Evolutionary conservation across 1,140 invertebrate species (phyloP).

Genomic region (Ooceraea biroi): DNA sequence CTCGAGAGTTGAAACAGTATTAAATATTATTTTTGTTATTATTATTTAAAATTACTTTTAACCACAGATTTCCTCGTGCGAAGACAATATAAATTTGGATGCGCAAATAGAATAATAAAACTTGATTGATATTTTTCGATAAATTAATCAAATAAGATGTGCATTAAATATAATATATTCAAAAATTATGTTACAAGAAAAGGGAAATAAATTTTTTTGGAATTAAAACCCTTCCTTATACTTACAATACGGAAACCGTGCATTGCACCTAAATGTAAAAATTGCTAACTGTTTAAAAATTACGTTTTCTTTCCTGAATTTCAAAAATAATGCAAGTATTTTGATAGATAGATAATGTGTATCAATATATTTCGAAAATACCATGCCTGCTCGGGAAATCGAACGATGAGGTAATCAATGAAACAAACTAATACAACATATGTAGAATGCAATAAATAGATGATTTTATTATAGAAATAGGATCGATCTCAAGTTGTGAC

Average conservation of each 20-base stretch:
- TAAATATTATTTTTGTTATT: no score
- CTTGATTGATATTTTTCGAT: not conserved
- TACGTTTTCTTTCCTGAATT: conserved; percentile 19
- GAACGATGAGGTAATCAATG: conserved; percentile 44
- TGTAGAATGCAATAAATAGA: not conserved
- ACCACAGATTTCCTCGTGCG: not conserved
- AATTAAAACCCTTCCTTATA: conserved; percentile 14
- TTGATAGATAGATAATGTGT: conserved; percentile 48
- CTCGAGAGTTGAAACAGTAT: conserved; percentile 4
- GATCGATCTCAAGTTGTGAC: no score
- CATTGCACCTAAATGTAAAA: conserved; percentile 38
- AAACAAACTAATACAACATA: conserved; percentile 1
- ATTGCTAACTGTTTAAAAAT: no score
- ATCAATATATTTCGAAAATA: conserved; percentile 52
- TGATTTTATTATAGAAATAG: not conserved
- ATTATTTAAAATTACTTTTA: no score
- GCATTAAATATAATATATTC: not conserved
- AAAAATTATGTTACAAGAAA: conserved; percentile 12
- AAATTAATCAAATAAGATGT: not conserved
- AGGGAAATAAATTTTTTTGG: not conserved
- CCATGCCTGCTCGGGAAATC: conserved; percentile 29
- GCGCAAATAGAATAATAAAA: not conserved
- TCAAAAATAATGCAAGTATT: conserved; percentile 37
- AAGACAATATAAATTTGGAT: not conserved
- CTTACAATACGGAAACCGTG: not conserved